phyloP scores from a whole-genome alignment of 2,113 vertebrate genomes.

The Pedetes capensis region DNA sequence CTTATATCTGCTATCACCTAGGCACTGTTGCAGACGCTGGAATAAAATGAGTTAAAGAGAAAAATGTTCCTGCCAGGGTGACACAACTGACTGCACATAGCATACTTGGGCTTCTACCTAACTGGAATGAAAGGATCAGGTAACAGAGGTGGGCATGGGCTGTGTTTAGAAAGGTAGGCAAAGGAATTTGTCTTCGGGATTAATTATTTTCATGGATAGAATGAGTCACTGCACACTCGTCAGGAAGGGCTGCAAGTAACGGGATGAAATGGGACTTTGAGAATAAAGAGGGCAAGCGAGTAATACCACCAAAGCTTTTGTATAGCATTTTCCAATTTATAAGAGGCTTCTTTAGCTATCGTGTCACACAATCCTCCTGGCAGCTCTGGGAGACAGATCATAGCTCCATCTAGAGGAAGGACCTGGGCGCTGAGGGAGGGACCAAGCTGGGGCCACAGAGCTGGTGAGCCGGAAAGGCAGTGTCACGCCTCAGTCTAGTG shows the following conservation, averaged over 20 bases:
- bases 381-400: not conserved
- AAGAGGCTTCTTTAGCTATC: not conserved
- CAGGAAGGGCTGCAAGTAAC: not conserved
- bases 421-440: not conserved
- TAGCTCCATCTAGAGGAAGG: not conserved
- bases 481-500: not conserved
- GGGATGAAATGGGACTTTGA: not conserved
- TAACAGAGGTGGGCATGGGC: not conserved
- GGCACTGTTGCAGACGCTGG: not conserved
- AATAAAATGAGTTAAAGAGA: not conserved
- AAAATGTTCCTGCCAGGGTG: not conserved
- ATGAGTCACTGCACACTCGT: not conserved
- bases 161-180: not conserved
- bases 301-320: not conserved
- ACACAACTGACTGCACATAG: not conserved
- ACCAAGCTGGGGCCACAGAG: not conserved
- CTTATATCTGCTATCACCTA: not conserved
- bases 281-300: not conserved
- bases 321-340: not conserved
- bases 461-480: not conserved
- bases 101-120: not conserved
- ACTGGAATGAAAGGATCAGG: not conserved
- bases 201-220: not conserved
- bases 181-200: not conserved
- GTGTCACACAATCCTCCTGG: fast-evolving